phyloP scores from a whole-genome alignment of 2,888 invertebrate genomes.

The Cantharis rufa region DNA sequence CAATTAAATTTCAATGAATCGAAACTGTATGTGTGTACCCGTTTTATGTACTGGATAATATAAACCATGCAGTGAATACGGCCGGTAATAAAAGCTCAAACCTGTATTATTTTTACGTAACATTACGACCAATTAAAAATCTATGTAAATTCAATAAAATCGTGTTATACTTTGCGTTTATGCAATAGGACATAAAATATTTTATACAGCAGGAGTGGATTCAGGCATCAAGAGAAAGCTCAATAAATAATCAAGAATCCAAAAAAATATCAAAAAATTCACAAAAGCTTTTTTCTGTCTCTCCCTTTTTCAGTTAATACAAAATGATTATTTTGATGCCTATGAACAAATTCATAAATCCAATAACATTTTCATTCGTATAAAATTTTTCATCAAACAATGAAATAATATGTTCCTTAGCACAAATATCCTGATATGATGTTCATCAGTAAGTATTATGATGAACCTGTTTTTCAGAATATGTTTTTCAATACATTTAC shows the following conservation, averaged over 20 bases:
- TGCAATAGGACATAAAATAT: background rate
- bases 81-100: background rate
- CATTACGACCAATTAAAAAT: background rate
- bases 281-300: too few relatives aligned
- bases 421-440: too few relatives aligned
- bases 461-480: too few relatives aligned
- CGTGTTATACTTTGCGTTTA: background rate
- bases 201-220: background rate
- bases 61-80: background rate
- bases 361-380: too few relatives aligned
- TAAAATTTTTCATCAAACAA: too few relatives aligned
- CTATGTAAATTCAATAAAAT: background rate
- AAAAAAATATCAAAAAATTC: too few relatives aligned
- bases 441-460: too few relatives aligned
- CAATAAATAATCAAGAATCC: background rate
- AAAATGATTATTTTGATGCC: too few relatives aligned
- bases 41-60: background rate
- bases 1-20: background rate
- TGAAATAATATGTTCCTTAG: too few relatives aligned
- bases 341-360: too few relatives aligned
- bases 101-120: background rate
- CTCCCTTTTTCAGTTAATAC: too few relatives aligned
- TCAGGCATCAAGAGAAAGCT: background rate
- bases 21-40: background rate
- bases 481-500: too few relatives aligned